A percentile compares a stretch with the other conserved stretches of the same genome.
phyloP scores from a whole-genome alignment of 2,888 invertebrate genomes.

The Ecliptopera silaceata region DNA sequence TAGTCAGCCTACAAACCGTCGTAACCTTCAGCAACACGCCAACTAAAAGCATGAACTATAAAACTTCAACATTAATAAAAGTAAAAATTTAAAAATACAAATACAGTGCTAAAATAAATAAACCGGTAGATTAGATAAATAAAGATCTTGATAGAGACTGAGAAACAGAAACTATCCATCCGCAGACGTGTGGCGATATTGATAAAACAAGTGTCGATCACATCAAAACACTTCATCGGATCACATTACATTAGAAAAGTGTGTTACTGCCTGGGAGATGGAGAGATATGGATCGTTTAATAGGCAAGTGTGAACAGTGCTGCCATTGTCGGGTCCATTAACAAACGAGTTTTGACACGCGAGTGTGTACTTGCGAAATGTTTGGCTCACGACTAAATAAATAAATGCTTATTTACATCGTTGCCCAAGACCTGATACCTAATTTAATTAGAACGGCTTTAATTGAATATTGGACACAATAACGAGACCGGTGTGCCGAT shows the following conservation, averaged over 20 bases:
- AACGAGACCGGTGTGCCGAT: constrained; percentile 45
- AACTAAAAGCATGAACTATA: too few relatives aligned
- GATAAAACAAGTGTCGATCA: too few relatives aligned
- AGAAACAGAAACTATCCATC: too few relatives aligned
- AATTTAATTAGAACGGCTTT: constrained; percentile 72
- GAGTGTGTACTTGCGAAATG: constrained; percentile 69
- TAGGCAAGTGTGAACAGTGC: constrained; percentile 74
- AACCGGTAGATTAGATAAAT: too few relatives aligned
- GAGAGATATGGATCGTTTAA: constrained; percentile 74
- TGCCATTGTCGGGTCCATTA: constrained; percentile 69
- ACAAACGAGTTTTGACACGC: constrained; percentile 78
- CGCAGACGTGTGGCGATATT: too few relatives aligned
- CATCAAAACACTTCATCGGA: too few relatives aligned
- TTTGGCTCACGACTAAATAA: constrained; percentile 71
- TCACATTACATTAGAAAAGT: too few relatives aligned
- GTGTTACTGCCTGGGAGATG: constrained; percentile 62
- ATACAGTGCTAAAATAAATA: too few relatives aligned
- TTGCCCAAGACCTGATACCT: constrained; percentile 68
- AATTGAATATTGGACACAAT: constrained; percentile 69
- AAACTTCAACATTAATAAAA: too few relatives aligned
- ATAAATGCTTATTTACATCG: constrained; percentile 70
- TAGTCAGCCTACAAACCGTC: neutral
- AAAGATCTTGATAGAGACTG: too few relatives aligned
- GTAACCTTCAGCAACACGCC: neutral
- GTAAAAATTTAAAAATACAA: too few relatives aligned